Percentiles rank a stretch among this genome's conserved stretches.
Conservation (phyloP, 2,888 invertebrate species). For the Tipula helvola region DNA sequence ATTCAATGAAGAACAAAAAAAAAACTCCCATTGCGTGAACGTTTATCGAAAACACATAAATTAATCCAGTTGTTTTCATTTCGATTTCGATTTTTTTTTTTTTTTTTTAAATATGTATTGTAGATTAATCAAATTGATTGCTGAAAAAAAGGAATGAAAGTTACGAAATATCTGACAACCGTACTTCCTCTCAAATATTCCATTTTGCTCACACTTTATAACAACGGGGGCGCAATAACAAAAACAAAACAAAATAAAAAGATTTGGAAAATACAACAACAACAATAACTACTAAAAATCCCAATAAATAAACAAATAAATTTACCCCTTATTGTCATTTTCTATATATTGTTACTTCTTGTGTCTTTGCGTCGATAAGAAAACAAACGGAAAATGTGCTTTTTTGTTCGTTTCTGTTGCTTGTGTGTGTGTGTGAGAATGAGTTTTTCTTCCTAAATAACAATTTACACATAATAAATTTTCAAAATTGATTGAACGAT, state of each 20-base stretch:
- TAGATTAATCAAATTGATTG: not conserved
- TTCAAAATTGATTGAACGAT: not conserved
- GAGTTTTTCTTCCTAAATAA: not conserved
- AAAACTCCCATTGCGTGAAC: constrained; percentile 4
- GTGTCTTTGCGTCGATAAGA: not conserved
- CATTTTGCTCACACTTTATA: not conserved
- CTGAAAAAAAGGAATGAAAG: not conserved
- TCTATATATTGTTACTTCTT: not conserved
- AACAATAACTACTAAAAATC: not conserved
- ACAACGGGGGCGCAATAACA: not conserved
- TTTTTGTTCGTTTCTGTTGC: not conserved
- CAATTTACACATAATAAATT: not conserved
- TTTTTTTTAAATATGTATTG: not conserved
- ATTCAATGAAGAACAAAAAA: not conserved
- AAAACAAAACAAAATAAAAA: not conserved
- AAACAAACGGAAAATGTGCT: not conserved
- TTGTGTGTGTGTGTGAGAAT: not conserved
- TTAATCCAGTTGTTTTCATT: not conserved
- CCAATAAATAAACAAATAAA: not conserved
- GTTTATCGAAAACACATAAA: not conserved
- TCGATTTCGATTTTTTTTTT: not conserved
- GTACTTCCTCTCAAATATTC: not conserved
- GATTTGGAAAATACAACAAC: not conserved
- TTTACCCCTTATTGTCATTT: constrained; percentile 4
- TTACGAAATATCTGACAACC: constrained; percentile 4